A percentile compares a stretch with the other conserved stretches of the same genome.
phyloP scores from a whole-genome alignment of 2,888 invertebrate genomes.

The Monopis laevigella region DNA sequence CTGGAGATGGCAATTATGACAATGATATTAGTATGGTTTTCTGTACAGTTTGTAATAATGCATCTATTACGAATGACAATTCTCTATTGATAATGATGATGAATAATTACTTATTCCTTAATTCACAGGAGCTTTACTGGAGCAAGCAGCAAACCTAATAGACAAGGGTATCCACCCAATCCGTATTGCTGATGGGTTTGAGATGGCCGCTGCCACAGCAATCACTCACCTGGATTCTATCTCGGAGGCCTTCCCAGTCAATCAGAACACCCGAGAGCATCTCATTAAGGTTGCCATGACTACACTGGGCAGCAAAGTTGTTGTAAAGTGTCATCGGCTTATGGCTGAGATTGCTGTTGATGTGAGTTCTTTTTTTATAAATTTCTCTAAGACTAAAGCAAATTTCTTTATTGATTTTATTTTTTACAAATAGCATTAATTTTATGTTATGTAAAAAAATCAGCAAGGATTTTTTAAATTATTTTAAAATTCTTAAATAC shows the following conservation, averaged over 20 bases:
- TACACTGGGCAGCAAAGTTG: slow-evolving; percentile 97
- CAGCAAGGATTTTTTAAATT: no score
- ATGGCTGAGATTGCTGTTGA: slow-evolving; percentile 98
- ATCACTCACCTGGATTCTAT: slow-evolving; percentile 87
- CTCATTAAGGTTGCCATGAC: slow-evolving; percentile 97
- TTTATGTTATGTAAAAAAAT: no score
- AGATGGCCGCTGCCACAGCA: slow-evolving; percentile 92
- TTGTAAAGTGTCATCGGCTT: slow-evolving; percentile 95
- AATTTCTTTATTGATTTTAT: no score
- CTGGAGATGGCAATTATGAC: no score
- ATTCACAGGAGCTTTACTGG: slow-evolving; percentile 84
- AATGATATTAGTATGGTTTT: no score
- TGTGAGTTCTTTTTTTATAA: slow-evolving; percentile 46
- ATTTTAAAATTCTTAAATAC: no score
- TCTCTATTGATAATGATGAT: no score
- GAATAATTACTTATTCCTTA: no score
- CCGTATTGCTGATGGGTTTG: slow-evolving; percentile 98
- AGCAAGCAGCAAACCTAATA: slow-evolving; percentile 91
- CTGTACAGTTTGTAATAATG: no score
- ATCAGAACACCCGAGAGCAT: slow-evolving; percentile 83
- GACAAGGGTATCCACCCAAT: slow-evolving; percentile 99
- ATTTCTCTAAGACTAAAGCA: no score
- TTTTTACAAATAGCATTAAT: no score
- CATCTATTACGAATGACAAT: neutral
- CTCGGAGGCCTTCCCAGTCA: slow-evolving; percentile 89